Evolutionary conservation across 92 coral and sea anemone genomes (phyloP).

Genomic region (Bergia puertoricense): DNA sequence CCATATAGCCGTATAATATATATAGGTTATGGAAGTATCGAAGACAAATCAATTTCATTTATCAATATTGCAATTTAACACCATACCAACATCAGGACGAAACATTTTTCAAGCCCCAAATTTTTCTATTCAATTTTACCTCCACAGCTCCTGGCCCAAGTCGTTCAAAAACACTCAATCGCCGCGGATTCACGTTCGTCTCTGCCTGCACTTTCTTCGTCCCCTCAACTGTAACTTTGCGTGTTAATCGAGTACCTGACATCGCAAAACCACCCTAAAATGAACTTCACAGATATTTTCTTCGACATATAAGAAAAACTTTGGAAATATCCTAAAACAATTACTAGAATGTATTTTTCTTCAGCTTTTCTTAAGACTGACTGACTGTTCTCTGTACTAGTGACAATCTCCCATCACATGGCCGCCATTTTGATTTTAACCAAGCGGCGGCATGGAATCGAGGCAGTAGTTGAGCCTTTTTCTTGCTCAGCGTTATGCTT

Average conservation of each 20-base stretch:
- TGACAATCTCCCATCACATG: background rate
- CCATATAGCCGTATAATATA: too few species aligned
- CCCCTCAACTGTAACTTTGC: constrained; percentile 97
- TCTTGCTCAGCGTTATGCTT: constrained; percentile 6
- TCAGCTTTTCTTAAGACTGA: background rate
- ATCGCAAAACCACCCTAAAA: constrained; percentile 38
- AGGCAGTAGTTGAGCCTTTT: constrained; percentile 8
- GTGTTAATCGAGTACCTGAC: constrained; percentile 96
- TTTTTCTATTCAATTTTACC: constrained; percentile 48
- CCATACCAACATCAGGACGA: too few species aligned
- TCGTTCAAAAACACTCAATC: constrained; percentile 96
- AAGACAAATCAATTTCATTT: too few species aligned
- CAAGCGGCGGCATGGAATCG: background rate
- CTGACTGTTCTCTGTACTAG: background rate
- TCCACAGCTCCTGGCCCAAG: constrained; percentile 96
- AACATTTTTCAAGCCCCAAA: background rate
- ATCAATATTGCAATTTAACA: background rate
- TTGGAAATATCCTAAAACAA: background rate
- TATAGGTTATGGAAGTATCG: too few species aligned
- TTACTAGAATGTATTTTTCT: background rate
- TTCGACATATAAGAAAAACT: background rate
- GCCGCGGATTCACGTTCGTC: constrained; percentile 43
- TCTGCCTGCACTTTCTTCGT: constrained; percentile 81
- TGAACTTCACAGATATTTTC: background rate
- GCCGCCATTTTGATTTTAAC: constrained; percentile 40